Percentiles rank a stretch among this genome's conserved stretches.
Evolutionary conservation across 2,888 invertebrate genomes (phyloP).

Genomic region (Polymixis flavicincta): DNA sequence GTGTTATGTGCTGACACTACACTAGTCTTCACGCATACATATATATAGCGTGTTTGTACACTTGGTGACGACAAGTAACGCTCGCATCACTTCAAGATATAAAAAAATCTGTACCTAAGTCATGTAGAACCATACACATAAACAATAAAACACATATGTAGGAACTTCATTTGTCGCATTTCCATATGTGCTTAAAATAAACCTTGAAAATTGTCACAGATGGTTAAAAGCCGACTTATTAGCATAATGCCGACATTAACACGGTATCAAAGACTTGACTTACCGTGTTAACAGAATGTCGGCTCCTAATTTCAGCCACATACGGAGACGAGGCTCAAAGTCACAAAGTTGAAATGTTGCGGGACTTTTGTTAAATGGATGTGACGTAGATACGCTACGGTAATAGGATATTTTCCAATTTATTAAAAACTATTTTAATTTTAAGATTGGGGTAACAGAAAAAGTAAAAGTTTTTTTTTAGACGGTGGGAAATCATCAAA

Average conservation of each 20-base stretch:
- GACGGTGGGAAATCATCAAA: too few species aligned
- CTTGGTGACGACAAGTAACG: not conserved
- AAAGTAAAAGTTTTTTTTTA: too few species aligned
- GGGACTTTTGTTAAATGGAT: slow-evolving; percentile 13
- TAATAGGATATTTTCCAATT: too few species aligned
- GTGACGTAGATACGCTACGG: not conserved
- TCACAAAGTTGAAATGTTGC: slow-evolving; percentile 19
- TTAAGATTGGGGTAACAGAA: too few species aligned
- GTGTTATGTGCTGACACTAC: not conserved
- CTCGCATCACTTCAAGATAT: not conserved
- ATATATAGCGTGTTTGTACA: not conserved
- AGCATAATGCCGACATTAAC: slow-evolving; percentile 36
- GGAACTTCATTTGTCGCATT: not conserved
- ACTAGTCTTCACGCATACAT: not conserved
- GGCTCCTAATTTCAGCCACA: slow-evolving; percentile 18
- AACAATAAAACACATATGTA: not conserved
- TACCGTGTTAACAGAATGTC: slow-evolving; percentile 30
- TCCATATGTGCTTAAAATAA: not conserved
- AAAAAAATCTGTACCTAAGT: not conserved
- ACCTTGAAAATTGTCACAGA: slow-evolving; percentile 9
- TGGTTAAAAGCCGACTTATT: slow-evolving; percentile 24
- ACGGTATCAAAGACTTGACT: slow-evolving; percentile 18
- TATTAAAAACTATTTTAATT: too few species aligned
- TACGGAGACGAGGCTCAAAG: slow-evolving; percentile 27
- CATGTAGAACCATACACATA: not conserved